phyloP scores from a whole-genome alignment of 2,888 invertebrate genomes.

The Sinodicranocentrus sp. region DNA sequence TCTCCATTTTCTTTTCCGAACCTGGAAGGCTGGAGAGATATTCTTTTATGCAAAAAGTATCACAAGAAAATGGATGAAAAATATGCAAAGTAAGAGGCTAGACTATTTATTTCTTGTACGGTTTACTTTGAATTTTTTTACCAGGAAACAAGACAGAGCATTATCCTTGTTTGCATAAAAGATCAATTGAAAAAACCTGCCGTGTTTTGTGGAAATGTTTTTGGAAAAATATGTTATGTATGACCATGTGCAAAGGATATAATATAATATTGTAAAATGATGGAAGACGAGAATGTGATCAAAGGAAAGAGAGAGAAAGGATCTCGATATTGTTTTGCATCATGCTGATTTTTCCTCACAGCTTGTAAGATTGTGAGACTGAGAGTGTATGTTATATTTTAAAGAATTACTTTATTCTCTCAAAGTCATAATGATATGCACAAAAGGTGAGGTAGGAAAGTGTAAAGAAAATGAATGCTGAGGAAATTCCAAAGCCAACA shows the following conservation, averaged over 20 bases:
- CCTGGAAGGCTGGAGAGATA: too few species aligned
- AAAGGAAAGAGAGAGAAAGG: too few species aligned
- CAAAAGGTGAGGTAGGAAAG: neutral
- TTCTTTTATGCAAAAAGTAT: too few species aligned
- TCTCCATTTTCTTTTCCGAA: too few species aligned
- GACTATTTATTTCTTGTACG: neutral
- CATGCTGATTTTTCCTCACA: neutral
- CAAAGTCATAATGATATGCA: too few species aligned
- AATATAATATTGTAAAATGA: too few species aligned
- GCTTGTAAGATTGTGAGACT: too few species aligned
- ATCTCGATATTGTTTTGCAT: conserved; percentile 14
- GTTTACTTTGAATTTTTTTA: conserved; percentile 14
- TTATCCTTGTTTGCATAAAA: conserved; percentile 61
- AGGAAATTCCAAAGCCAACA: neutral
- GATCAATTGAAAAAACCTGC: conserved; percentile 62
- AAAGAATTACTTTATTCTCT: too few species aligned
- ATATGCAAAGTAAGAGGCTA: neutral
- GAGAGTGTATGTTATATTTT: too few species aligned
- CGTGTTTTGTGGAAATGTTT: conserved; percentile 1
- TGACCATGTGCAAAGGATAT: neutral
- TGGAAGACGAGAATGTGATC: neutral
- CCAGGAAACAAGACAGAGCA: neutral
- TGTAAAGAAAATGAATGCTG: neutral
- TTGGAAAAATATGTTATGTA: neutral
- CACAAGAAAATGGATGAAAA: neutral